These are phyloP conservation scores for Ectobius pallidus DNA, from an alignment of 2,888 invertebrate genomes.

Conservation along the genomic window DNA sequence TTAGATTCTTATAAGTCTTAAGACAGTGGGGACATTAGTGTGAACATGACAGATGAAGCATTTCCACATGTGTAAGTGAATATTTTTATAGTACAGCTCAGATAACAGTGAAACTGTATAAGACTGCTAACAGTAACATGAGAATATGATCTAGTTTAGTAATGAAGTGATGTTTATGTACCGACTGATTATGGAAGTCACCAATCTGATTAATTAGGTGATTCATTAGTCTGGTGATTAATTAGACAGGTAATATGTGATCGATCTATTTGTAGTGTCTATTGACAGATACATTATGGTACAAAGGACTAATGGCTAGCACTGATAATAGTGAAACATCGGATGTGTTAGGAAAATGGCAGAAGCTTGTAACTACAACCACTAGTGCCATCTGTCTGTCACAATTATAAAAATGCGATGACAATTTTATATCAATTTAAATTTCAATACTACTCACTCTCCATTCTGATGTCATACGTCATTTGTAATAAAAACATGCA, in stretches of 20 bases:
- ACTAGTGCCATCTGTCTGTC: too few species aligned
- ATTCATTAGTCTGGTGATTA: constrained; percentile 22
- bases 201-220: constrained; percentile 22
- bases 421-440: too few species aligned
- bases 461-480: too few species aligned
- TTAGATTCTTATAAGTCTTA: too few species aligned
- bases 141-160: too few species aligned
- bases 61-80: not conserved
- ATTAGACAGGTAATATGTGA: constrained; percentile 25
- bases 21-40: too few species aligned
- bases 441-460: too few species aligned
- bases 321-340: not conserved
- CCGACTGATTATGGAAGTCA: not conserved
- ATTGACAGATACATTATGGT: constrained; percentile 20
- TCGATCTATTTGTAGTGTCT: constrained; percentile 25
- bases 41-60: too few species aligned
- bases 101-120: not conserved
- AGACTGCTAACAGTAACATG: too few species aligned
- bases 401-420: too few species aligned
- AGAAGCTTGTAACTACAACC: not conserved
- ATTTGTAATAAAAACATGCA: too few species aligned
- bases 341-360: constrained; percentile 18
- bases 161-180: not conserved
- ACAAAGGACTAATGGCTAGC: constrained; percentile 9
- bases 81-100: not conserved